Percentiles rank a stretch among this genome's conserved stretches.
Conservation (phyloP, 2,888 invertebrate species). For the Trachelus tabidus region DNA sequence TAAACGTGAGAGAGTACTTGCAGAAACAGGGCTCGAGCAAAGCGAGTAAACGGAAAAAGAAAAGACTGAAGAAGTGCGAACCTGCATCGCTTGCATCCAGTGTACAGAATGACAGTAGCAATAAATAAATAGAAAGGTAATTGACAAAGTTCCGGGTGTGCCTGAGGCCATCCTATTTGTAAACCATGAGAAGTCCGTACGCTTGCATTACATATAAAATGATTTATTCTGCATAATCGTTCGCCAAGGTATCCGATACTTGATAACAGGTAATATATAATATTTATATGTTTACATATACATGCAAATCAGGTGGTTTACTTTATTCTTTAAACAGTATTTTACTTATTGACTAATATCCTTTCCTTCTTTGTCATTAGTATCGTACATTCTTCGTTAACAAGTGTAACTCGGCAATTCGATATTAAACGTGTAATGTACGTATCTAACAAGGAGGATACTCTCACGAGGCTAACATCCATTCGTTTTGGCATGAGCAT, state of each 20-base stretch:
- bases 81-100: not conserved
- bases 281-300: too few relatives aligned
- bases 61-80: slow-evolving; percentile 25
- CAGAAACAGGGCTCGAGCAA: slow-evolving; percentile 28
- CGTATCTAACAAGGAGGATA: too few relatives aligned
- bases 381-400: slow-evolving; percentile 58
- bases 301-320: slow-evolving; percentile 54
- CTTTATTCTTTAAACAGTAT: slow-evolving; percentile 50
- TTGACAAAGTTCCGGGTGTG: slow-evolving; percentile 6
- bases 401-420: slow-evolving; percentile 43
- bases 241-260: slow-evolving; percentile 37
- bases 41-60: slow-evolving; percentile 27
- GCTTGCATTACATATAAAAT: slow-evolving; percentile 50
- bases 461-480: too few relatives aligned
- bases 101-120: slow-evolving; percentile 13
- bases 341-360: slow-evolving; percentile 48
- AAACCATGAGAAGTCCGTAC: not conserved
- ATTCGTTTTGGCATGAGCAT: too few relatives aligned
- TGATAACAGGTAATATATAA: slow-evolving; percentile 53
- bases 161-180: too few relatives aligned
- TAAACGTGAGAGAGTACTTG: slow-evolving; percentile 46
- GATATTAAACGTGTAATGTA: not conserved
- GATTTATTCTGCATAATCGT: slow-evolving; percentile 52
- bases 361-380: slow-evolving; percentile 14
- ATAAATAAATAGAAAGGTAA: not conserved